Evolutionary conservation across 2,888 invertebrate genomes (phyloP), one percentile per base, ranked within the genome.

Genomic region (Phortica okadai): DNA sequence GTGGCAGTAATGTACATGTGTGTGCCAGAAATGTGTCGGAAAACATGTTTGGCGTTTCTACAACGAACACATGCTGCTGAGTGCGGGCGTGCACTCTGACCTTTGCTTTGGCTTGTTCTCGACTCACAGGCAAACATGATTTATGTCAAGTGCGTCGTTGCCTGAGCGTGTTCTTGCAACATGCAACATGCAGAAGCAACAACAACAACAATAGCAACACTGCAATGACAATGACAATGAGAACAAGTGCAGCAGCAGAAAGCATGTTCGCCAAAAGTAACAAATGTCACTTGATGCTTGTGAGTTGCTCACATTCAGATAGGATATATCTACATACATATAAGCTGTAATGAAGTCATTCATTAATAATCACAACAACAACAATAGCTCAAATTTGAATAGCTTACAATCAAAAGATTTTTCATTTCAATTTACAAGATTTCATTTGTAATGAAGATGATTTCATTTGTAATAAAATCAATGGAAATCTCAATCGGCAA

Each of bases 201-300:
- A n/a, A n/a, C n/a, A n/a, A n/a, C n/a, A n/a, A n/a, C n/a, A n/a
- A n/a, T n/a, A n/a, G n/a, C n/a, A 54, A 14, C 1, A 33, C 41
- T 70, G 67, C 44, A 75, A 73, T 59, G 11, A 44, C 67, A 33
- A 45, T 64, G 64, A 66, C 77, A 74, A 45, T 44, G 21, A 50
- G 33, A 33, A 73, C 73, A 76, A 56, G 42, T 41, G 59, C 66
- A 66, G 56, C 70, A 73, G 75, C 75, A 75, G 67, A 58, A 78
- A 76, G 74, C 76, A 77, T 77, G 76, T 72, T 75, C 83, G 83
- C 73, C 72, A 70, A 66, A 72, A 72, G 45, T 76, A 70, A 33
- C 33, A 64, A 78, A 74, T 77, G 74, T 73, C 79, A 82, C 83
- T 84, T 85, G 87, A 85, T 79, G 85, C 79, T 84, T 78, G 62